Evolutionary conservation across 2,113 vertebrate species (phyloP), one percentile per base, ranked within the genome.

Genomic region (Ochotona curzoniae): DNA sequence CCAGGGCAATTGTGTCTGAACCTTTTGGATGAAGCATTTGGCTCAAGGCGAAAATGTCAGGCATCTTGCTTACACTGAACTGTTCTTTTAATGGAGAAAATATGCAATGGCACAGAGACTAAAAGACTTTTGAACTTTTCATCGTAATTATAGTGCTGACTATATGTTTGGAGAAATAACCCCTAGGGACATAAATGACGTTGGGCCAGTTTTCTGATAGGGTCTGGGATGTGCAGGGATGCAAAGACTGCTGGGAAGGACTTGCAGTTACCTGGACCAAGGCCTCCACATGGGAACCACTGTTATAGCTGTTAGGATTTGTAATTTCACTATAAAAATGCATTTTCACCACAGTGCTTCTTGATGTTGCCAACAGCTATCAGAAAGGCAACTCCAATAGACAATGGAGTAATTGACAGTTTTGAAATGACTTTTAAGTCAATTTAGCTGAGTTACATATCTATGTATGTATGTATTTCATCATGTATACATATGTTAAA

Each of bases 81-180:
- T 75, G 11, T 35, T 83, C 18, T 80, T 88, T 79, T 70, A 23
- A 7, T 79, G 38, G 57, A 78, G 83, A 73, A 93, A 87, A 93
- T 91, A 38, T 15, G 35, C 64, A 21, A 67, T 76, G 20, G 54
- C 28, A 20, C 12, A 3, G 11, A 69, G 67, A 26, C 35, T 11
- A 75, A 76, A 25, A 18, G 26, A 11, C 30, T 26, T 44, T 70
- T 76, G 47, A 32, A 83, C 70, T 63, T 81, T 61, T 61, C 79
- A 73, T 64, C 12, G 49, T 18, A 38, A 30, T 9, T 15, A 44
- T 21, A 51, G 7, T 15, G 32, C 9, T 18, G 51, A 26, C 0
- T 18, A 2, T 30, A 6, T 38, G 10, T n/a, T 28, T 70, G 91
- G 21, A 20, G 74, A 69, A 84, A 49, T 26, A 49, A 10, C 51